These are phyloP conservation scores for Arctia plantaginis DNA, from an alignment of 2,888 invertebrate species.

Conservation along the genomic window DNA sequence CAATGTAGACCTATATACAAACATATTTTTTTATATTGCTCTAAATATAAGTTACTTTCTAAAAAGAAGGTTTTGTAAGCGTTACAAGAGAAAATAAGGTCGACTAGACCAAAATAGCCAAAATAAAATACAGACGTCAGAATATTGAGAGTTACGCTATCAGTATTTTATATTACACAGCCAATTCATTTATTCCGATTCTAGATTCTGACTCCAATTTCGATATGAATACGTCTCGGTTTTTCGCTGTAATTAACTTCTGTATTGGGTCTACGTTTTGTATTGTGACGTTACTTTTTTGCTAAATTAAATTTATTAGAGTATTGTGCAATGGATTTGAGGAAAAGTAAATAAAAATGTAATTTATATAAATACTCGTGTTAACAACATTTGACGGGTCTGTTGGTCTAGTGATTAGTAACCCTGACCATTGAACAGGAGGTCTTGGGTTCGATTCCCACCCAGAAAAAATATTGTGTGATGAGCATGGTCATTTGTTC, in stretches of 20 bases:
- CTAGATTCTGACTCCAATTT: background rate
- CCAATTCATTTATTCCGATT: background rate
- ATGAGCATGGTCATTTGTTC: no score
- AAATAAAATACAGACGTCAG: slow-evolving; percentile 16
- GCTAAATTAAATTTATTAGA: background rate
- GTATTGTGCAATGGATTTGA: background rate
- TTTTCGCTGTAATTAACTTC: background rate
- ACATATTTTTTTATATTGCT: background rate
- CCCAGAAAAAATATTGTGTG: no score
- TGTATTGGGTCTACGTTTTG: background rate
- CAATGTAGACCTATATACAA: no score
- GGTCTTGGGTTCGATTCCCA: no score
- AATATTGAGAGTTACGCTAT: background rate
- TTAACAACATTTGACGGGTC: no score
- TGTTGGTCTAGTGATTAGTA: no score
- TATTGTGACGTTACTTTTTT: background rate
- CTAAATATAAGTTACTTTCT: background rate
- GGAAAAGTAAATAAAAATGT: background rate
- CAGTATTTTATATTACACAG: slow-evolving; percentile 4
- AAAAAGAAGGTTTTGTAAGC: background rate
- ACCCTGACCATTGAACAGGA: no score
- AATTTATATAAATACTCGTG: background rate
- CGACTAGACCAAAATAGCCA: slow-evolving; percentile 1
- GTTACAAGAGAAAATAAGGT: slow-evolving; percentile 1
- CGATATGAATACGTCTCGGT: background rate